Percentiles rank a stretch among this genome's conserved stretches.
Evolutionary conservation across 2,888 invertebrate species (phyloP).

Genomic region (Heliconius hortense): DNA sequence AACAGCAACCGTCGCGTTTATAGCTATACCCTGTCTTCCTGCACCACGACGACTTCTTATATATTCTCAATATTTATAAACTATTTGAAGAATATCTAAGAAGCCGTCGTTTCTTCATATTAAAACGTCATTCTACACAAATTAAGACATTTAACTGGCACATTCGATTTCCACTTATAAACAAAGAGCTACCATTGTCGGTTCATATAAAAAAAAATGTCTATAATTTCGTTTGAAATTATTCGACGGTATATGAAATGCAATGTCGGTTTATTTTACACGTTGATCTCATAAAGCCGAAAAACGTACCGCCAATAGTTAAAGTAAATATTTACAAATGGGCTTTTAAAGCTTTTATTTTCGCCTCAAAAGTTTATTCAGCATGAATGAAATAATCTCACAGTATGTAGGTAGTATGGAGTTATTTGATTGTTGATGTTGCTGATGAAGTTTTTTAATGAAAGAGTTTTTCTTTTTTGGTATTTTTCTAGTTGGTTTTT

Average conservation of each 20-base stretch:
- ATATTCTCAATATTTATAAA: too few species aligned
- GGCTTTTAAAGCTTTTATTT: conserved; percentile 17
- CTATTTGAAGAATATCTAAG: too few species aligned
- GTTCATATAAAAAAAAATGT: conserved; percentile 8
- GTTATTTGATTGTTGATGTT: conserved; percentile 3
- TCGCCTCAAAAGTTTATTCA: conserved; percentile 15
- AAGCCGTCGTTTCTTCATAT: too few species aligned
- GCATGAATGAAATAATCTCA: conserved; percentile 22
- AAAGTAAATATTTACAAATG: conserved; percentile 20
- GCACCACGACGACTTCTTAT: too few species aligned
- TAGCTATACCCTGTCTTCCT: too few species aligned
- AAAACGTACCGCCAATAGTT: neutral
- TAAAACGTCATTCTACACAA: neutral
- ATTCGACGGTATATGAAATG: conserved; percentile 10
- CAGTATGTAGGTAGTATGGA: neutral
- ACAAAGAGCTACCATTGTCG: neutral
- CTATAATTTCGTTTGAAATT: conserved; percentile 1
- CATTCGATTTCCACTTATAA: too few species aligned
- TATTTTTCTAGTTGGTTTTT: neutral
- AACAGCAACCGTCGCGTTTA: too few species aligned
- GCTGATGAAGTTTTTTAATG: neutral
- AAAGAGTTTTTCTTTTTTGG: neutral
- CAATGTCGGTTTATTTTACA: conserved; percentile 2
- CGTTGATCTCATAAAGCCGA: conserved; percentile 2
- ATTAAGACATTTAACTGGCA: neutral